Evolutionary conservation across 2,888 invertebrate species (phyloP).

Genomic region (Chrysolina oricalcia): DNA sequence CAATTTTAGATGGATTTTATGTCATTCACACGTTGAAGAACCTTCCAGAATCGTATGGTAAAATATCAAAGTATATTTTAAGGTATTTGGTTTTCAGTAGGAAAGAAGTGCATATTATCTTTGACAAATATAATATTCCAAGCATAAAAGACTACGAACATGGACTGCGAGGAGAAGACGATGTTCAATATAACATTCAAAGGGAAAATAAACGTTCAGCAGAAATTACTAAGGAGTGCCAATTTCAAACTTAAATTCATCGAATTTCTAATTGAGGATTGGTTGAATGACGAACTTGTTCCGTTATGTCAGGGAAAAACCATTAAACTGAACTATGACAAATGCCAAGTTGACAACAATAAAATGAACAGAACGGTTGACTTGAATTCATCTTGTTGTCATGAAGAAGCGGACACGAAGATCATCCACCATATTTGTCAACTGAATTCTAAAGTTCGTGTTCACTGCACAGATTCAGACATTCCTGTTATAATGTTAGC

Average conservation of each 20-base stretch:
- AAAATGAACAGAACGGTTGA: not conserved
- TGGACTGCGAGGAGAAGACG: not conserved
- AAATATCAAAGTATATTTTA: too few species aligned
- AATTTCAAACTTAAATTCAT: slow-evolving; percentile 1
- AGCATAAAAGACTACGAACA: slow-evolving; percentile 3
- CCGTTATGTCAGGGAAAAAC: not conserved
- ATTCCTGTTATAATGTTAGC: not conserved
- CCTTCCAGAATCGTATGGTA: too few species aligned
- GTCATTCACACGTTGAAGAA: too few species aligned
- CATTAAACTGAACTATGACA: not conserved
- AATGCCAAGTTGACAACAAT: not conserved
- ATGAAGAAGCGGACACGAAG: not conserved
- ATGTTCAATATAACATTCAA: not conserved
- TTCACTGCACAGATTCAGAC: not conserved
- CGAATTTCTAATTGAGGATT: not conserved
- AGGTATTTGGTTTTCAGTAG: too few species aligned
- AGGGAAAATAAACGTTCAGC: not conserved
- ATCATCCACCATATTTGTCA: too few species aligned
- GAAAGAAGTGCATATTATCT: too few species aligned
- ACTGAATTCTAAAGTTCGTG: too few species aligned
- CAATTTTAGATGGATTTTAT: too few species aligned
- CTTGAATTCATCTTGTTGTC: not conserved
- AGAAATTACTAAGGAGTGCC: not conserved
- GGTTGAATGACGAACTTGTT: slow-evolving; percentile 1
- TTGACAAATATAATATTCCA: not conserved